Conservation (phyloP, 2,888 invertebrate species). For the Volucella bombylans region DNA sequence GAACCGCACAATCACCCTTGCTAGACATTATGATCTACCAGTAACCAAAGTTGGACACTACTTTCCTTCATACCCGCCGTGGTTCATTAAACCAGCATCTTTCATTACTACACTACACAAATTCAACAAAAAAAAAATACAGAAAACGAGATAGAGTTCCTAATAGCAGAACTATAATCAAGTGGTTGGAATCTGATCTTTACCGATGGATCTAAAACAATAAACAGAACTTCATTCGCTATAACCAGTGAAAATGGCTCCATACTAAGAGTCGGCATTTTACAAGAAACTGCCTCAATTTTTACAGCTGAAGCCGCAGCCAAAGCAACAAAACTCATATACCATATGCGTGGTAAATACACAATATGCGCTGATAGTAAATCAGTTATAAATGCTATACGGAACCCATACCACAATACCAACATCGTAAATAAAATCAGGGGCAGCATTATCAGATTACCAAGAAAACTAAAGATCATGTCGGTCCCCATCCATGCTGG, state of each 20-base stretch:
- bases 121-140: neutral
- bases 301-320: neutral
- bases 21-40: no score
- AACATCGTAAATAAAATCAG: neutral
- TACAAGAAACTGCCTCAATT: neutral
- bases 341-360: no score
- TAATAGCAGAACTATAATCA: neutral
- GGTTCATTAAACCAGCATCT: no score
- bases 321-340: neutral
- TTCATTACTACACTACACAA: neutral
- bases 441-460: neutral
- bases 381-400: no score
- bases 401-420: no score
- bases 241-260: neutral
- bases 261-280: neutral
- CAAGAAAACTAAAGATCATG: no score
- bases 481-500: no score
- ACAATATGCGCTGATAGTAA: no score
- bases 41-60: neutral
- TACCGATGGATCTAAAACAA: no score
- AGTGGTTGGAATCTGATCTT: neutral
- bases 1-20: no score
- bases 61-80: neutral
- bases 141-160: no score
- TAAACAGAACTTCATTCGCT: no score